Evolutionary conservation across 2,888 invertebrate species (phyloP).

Genomic region (Zonitis immaculata): DNA sequence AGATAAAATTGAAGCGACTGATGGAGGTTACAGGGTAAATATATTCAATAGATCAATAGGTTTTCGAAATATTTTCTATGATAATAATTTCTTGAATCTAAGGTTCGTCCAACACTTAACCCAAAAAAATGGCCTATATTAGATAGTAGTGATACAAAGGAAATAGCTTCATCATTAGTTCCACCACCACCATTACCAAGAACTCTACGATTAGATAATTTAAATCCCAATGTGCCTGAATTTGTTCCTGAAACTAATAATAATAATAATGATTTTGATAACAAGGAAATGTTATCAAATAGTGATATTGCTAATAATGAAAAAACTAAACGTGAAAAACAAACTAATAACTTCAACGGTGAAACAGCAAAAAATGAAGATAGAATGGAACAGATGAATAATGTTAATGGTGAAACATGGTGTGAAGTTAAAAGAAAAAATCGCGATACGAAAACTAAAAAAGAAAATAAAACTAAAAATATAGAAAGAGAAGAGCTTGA

Average conservation of each 20-base stretch:
- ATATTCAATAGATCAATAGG: neutral
- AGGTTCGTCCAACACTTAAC: conserved; percentile 78
- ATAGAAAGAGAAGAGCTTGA: conserved; percentile 74
- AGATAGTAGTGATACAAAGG: conserved; percentile 49
- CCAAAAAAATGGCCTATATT: conserved; percentile 86
- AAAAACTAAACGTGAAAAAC: conserved; percentile 7
- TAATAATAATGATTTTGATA: conserved; percentile 12
- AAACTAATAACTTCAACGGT: conserved; percentile 11
- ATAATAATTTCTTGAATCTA: conserved; percentile 23
- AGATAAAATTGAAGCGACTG: conserved; percentile 71
- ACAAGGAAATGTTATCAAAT: neutral
- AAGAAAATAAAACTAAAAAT: conserved; percentile 32
- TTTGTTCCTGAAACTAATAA: conserved; percentile 60
- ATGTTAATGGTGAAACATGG: conserved; percentile 51
- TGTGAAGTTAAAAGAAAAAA: conserved; percentile 52
- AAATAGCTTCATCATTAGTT: conserved; percentile 53
- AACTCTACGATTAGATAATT: conserved; percentile 56
- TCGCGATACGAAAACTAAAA: conserved; percentile 42
- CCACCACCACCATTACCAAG: conserved; percentile 70
- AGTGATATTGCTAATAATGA: conserved; percentile 3
- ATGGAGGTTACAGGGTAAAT: neutral
- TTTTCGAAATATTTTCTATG: neutral
- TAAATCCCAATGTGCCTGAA: conserved; percentile 84
- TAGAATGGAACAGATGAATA: conserved; percentile 10
- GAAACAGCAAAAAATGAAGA: conserved; percentile 8